A percentile compares a stretch with the other conserved stretches of the same genome.
These are phyloP conservation scores for Monodelphis domestica DNA, from an alignment of 2,797 vertebrate genomes.

Conservation along the genomic window DNA sequence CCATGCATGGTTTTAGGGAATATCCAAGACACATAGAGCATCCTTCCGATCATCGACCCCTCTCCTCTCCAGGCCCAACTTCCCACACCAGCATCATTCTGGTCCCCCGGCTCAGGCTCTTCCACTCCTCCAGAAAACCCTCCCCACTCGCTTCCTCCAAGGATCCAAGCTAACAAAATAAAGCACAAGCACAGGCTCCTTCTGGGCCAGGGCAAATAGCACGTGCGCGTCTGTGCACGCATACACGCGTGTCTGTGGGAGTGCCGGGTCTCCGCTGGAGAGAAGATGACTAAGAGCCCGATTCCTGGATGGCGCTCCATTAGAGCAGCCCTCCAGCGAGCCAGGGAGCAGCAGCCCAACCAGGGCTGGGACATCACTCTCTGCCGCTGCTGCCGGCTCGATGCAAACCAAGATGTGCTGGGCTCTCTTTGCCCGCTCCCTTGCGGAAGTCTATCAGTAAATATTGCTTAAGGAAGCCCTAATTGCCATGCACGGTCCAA, in stretches of 20 bases:
- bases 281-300: rapidly evolving
- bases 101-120: not conserved
- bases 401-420: conserved; percentile 11
- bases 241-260: not conserved
- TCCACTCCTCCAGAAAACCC: not conserved
- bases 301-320: not conserved
- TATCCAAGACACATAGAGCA: not conserved
- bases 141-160: not conserved
- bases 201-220: not conserved
- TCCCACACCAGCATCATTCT: not conserved
- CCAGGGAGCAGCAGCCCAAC: not conserved
- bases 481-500: not conserved
- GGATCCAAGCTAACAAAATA: not conserved
- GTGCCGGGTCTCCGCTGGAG: not conserved
- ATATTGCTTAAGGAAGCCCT: conserved; percentile 36
- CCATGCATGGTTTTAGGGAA: not conserved
- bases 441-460: conserved; percentile 29
- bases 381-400: not conserved
- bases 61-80: not conserved
- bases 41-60: not conserved
- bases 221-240: not conserved
- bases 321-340: conserved; percentile 13
- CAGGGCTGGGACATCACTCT: not conserved
- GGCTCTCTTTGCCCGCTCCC: conserved; percentile 32
- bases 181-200: not conserved